A percentile compares a stretch with the other conserved stretches of the same genome.
phyloP scores from a whole-genome alignment of 92 coral and sea anemone genomes.

The Umimayanthus kanabou region DNA sequence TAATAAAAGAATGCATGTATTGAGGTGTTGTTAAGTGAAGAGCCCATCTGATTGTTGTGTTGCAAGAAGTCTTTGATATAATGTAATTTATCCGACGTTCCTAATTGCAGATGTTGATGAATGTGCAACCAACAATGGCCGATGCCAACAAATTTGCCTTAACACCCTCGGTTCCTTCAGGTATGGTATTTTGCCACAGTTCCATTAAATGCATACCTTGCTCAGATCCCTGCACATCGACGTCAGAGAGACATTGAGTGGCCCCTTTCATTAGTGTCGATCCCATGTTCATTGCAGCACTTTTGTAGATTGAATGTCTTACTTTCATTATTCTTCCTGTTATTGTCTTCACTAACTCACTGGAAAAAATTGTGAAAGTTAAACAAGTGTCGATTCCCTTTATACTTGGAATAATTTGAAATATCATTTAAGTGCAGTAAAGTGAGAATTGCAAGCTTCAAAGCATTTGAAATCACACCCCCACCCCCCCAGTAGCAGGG shows the following conservation, averaged over 20 bases:
- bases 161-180: constrained; percentile 49
- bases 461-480: no score
- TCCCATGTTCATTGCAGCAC: neutral
- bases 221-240: neutral
- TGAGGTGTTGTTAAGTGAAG: neutral
- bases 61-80: neutral
- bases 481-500: no score
- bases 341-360: neutral
- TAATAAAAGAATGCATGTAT: neutral
- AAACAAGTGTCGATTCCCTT: no score
- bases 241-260: neutral
- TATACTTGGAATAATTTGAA: no score
- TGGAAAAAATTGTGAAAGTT: neutral
- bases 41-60: neutral
- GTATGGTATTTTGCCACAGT: neutral
- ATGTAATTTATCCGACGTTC: neutral
- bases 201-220: neutral
- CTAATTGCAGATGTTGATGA: constrained; percentile 47
- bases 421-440: no score
- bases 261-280: neutral
- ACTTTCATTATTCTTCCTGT: neutral
- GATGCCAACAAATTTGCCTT: constrained; percentile 50
- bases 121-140: constrained; percentile 47
- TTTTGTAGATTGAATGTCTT: neutral
- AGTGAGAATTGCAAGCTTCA: no score